Evolutionary conservation across 2,888 invertebrate genomes (phyloP), one percentile per base, ranked within the genome.

Genomic region (Pheosia gnoma): DNA sequence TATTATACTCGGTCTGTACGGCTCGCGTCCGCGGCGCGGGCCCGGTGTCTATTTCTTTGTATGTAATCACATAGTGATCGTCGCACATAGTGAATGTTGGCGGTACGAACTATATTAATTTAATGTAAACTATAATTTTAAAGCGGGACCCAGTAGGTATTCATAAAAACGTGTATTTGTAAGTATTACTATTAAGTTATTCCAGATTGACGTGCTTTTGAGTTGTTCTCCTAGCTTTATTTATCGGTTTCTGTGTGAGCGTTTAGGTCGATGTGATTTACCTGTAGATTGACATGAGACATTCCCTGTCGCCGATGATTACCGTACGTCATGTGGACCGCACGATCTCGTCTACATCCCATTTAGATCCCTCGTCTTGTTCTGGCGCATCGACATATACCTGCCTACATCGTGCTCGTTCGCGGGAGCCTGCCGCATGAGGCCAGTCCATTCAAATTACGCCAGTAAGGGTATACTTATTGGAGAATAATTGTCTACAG

Each of bases 111-210:
- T 82, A 80, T 75, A 67, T 85, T 86, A 81, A 77, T 86, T 85
- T 84, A 77, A 82, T 76, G 62, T 78, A 75, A 78, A 74, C 78
- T 85, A 83, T 88, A 80, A 84, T 87, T 89, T 86, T 74, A 80
- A 88, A 76, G 81, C 81, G 91, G 91, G 91, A 91, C 90, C 91
- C 91, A 87, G 86, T 91, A 90, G 90, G 78, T 90, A 88, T 86
- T 88, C 82, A 80, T 83, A 83, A 85, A 63, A 86, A 82, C 77
- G 71, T 86, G 82, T 88, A 89, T 87, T 83, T 85, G 80, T 90
- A 89, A 90, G 91, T 91, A 87, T 90, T 91, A 90, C 79, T 84
- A 76, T 87, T 91, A 90, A 90, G 88, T 90, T 91, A 89, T 90
- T 91, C 89, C 89, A 88, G 82, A 86, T 87, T 86, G 87, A 87